Evolutionary conservation across 2,113 vertebrate genomes (phyloP), one percentile per base, ranked within the genome.

Genomic region (Pithys albifrons): DNA sequence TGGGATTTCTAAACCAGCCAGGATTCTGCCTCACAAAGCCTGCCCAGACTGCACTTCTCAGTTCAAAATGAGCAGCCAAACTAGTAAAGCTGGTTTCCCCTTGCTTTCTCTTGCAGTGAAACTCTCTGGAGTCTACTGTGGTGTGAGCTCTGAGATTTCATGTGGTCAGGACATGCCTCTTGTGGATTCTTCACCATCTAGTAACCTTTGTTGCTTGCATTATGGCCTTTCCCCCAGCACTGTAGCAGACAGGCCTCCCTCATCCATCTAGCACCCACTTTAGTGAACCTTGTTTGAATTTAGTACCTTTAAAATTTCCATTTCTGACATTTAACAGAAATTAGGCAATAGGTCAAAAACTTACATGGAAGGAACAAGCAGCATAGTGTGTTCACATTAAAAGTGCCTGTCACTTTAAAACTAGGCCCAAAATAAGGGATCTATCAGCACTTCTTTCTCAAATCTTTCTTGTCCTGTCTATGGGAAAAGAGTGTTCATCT

Each of bases 21-120:
- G 59, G 43, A 25, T 76, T 70, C 25, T 54, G 55, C 45, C 37
- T 75, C 0, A 0, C 12, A 22, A 35, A 75, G 70, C 64, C 11
- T 71, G 17, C n/a, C 71, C 1, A 1, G 82, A 49, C 85, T 93
- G 48, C 24, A 23, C n/a, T 33, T 57, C 29, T 37, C 37, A 70
- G 62, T 25, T 54, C 59, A 39, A 48, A 92, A 84, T 0, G 13
- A 74, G 51, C 64, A 74, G 61, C 64, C 48, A 25, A 29, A 67
- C 73, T 39, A 35, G 89, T 78, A 92, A 66, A 91, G 77, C 61
- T 77, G 80, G 76, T 89, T 96, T 89, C 37, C 39, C 78, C 29
- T 80, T 2, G 3, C 49, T 77, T 65, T 88, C 31, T 91, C 46
- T 31, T 64, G 18, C 58, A 67, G 17, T 5, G 1, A 66, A 43